Percentiles rank a stretch among this genome's conserved stretches.
These are phyloP conservation scores for Drosophila quinaria DNA, from an alignment of 2,888 invertebrate species.

Conservation along the genomic window DNA sequence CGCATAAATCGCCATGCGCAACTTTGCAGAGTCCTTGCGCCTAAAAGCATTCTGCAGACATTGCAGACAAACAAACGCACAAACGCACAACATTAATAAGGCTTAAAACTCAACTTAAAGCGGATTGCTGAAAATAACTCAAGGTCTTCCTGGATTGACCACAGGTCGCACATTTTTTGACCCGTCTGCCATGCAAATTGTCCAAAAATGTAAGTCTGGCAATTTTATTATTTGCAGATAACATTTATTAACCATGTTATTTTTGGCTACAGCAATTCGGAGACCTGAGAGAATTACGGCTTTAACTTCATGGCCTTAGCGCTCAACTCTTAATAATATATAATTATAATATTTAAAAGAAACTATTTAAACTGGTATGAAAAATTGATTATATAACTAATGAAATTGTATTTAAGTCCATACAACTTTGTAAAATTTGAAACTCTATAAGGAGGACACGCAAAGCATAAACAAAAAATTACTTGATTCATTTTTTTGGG, in stretches of 20 bases:
- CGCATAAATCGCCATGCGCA: slow-evolving; percentile 56
- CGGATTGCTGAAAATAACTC: background rate
- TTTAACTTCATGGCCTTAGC: too few relatives aligned
- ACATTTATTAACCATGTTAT: background rate
- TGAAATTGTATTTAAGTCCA: too few relatives aligned
- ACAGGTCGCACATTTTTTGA: slow-evolving; percentile 9
- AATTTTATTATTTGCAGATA: background rate
- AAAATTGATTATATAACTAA: too few relatives aligned
- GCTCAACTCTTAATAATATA: too few relatives aligned
- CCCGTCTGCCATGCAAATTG: slow-evolving; percentile 12
- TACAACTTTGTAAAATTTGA: too few relatives aligned
- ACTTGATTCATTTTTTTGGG: too few relatives aligned
- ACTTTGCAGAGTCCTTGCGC: slow-evolving; percentile 17
- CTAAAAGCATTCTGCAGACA: slow-evolving; percentile 41
- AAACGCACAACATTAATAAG: slow-evolving; percentile 39
- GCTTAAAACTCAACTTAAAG: slow-evolving; percentile 11
- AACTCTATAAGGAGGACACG: too few relatives aligned
- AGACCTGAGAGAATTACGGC: too few relatives aligned
- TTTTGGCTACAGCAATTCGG: background rate
- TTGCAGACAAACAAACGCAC: slow-evolving; percentile 12
- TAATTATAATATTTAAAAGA: too few relatives aligned
- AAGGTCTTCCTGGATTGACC: slow-evolving; percentile 4
- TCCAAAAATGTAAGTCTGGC: slow-evolving; percentile 13
- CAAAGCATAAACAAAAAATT: too few relatives aligned
- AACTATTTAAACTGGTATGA: too few relatives aligned